Conservation (phyloP, 2,797 vertebrate genomes). For the Thunnus albacares region DNA sequence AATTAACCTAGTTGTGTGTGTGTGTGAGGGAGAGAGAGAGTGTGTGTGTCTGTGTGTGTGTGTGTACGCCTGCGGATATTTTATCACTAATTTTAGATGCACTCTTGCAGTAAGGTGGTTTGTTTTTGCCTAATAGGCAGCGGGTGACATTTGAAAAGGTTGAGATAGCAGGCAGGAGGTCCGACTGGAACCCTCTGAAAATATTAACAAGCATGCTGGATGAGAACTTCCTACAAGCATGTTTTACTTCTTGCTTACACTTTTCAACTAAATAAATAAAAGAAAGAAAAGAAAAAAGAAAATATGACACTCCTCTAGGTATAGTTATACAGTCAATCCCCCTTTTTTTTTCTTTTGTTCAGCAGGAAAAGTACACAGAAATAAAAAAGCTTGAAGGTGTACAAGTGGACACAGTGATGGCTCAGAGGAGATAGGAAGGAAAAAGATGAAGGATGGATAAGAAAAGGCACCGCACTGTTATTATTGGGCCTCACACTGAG, state of each 20-base stretch:
- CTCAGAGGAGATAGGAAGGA: neutral
- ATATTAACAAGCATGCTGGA: conserved; percentile 44
- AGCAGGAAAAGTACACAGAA: neutral
- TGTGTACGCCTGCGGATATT: neutral
- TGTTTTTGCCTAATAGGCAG: conserved; percentile 61
- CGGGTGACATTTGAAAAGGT: conserved; percentile 74
- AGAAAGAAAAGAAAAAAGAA: neutral
- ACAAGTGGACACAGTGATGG: neutral
- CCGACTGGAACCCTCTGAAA: conserved; percentile 23
- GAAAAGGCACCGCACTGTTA: conserved; percentile 47
- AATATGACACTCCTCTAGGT: neutral
- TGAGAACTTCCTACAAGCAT: conserved; percentile 8
- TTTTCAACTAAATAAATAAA: neutral
- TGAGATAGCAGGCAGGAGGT: conserved; percentile 62
- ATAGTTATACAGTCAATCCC: neutral
- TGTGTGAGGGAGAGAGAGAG: neutral
- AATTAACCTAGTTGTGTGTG: conserved; percentile 41
- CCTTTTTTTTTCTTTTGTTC: neutral
- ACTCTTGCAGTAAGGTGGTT: conserved; percentile 32
- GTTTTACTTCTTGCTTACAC: conserved; percentile 18
- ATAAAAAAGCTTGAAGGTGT: neutral
- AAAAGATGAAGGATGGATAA: conserved; percentile 45
- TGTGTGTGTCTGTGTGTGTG: conserved; percentile 2
- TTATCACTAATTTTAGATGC: conserved; percentile 53
- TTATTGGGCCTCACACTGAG: conserved; percentile 53